Base-by-base conservation (phyloP, 1,140 invertebrate genomes). In the Heliconius melpomene region DNA sequence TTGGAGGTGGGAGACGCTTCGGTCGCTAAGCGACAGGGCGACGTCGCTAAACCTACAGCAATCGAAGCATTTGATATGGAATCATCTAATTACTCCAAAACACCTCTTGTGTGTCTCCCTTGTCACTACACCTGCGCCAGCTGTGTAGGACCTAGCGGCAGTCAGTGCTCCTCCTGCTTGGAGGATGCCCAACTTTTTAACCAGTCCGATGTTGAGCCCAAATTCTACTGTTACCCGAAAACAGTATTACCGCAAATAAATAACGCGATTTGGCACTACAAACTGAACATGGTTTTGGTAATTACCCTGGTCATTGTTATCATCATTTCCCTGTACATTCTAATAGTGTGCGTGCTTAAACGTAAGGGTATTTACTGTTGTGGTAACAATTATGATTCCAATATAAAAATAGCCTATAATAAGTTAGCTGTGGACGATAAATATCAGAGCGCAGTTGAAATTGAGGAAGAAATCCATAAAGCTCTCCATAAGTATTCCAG, bases 81-180 rank as follows among this genome's bases (percentile, higher is more conserved):
- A 84, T 83, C 88, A 8, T 78, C 81, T 71, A 88, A 89, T 76
- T 66, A 74, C 57, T 79, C 85, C 29, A 90, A 87, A 82, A 75
- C 88, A 20, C 91, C 91, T 7, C 80, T 88, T 2, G 86, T 90
- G 52, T 94, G 93, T 77, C 88, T 92, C 0, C 90, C 89, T 3
- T 94, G 93, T 81, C 93, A 94, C 82, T 93, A 94, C 82, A 91
- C 92, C 0, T 94, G 93, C 76, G 91, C 89, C 6, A 90, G 89
- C 1, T 94, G 93, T 76, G 82, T 83, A 11, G 93, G 93, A 46
- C 91, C 93, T 9, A 86, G 88, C 46, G 88, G 89, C 79, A 88
- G 84, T 72, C 91, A 94, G 78, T 94, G 93, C 79, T 79, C 87
- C 6, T 89, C 93, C 0, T 94, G 93, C 81, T 79, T 87, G 75